A percentile compares a stretch with the other conserved stretches of the same genome.
These are phyloP conservation scores for Microtus agrestis DNA, from an alignment of 2,797 vertebrate genomes.

Conservation along the genomic window DNA sequence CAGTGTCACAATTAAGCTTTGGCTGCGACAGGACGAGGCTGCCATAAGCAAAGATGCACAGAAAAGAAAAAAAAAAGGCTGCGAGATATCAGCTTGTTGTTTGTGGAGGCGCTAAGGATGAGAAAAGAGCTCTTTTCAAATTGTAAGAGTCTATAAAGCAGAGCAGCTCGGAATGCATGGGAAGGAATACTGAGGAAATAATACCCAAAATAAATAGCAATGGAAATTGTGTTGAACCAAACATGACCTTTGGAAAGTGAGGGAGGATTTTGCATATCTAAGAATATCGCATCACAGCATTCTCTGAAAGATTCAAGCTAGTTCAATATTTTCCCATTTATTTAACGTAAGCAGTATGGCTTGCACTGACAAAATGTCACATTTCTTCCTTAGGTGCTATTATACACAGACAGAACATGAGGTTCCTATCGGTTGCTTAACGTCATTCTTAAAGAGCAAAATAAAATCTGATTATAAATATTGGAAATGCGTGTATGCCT, in stretches of 20 bases:
- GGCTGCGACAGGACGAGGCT: not conserved
- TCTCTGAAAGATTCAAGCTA: slow-evolving; percentile 71
- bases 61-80: slow-evolving; percentile 16
- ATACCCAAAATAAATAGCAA: slow-evolving; percentile 52
- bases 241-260: slow-evolving; percentile 66
- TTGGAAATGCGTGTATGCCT: slow-evolving; percentile 30
- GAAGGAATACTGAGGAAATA: slow-evolving; percentile 51
- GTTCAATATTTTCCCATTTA: slow-evolving; percentile 59
- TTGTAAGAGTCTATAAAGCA: not conserved
- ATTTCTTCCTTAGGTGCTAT: slow-evolving; percentile 43
- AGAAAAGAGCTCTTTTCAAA: slow-evolving; percentile 27
- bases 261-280: slow-evolving; percentile 43
- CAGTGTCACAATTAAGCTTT: slow-evolving; percentile 40
- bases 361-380: slow-evolving; percentile 56
- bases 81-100: slow-evolving; percentile 27
- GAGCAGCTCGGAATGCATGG: slow-evolving; percentile 21
- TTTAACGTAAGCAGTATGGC: slow-evolving; percentile 41
- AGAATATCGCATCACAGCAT: slow-evolving; percentile 28
- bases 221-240: slow-evolving; percentile 64
- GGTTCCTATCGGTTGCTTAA: slow-evolving; percentile 55
- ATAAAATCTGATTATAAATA: slow-evolving; percentile 48
- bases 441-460: slow-evolving; percentile 66
- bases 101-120: slow-evolving; percentile 46
- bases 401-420: slow-evolving; percentile 24
- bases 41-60: not conserved